Evolutionary conservation across 1,140 invertebrate genomes (phyloP).

Genomic region (Drosophila rufa): DNA sequence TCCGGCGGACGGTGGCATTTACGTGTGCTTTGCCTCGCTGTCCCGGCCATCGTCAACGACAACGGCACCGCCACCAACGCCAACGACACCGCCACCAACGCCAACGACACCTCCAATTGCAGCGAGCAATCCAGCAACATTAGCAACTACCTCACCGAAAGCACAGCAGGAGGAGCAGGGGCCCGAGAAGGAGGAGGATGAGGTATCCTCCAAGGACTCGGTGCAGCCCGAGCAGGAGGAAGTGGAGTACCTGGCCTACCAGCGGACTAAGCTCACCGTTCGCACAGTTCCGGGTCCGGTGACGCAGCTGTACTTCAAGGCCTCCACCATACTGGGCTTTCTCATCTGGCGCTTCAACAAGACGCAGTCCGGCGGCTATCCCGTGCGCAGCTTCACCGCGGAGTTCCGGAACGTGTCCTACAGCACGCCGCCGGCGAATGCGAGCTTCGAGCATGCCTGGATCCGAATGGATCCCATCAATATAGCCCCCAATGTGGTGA

Average conservation of each 20-base stretch:
- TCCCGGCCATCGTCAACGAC: slow-evolving; percentile 40
- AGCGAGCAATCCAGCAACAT: slow-evolving; percentile 27
- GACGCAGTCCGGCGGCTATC: slow-evolving; percentile 80
- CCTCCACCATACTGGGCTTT: slow-evolving; percentile 82
- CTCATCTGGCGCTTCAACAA: slow-evolving; percentile 84
- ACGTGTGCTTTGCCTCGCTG: slow-evolving; percentile 78
- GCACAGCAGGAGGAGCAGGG: slow-evolving; percentile 1
- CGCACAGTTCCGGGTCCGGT: slow-evolving; percentile 82
- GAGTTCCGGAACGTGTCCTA: slow-evolving; percentile 80
- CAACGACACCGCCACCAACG: slow-evolving; percentile 22
- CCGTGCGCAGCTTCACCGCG: slow-evolving; percentile 82
- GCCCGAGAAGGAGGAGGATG: not conserved
- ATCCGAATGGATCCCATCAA: slow-evolving; percentile 83
- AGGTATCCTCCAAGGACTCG: slow-evolving; percentile 1
- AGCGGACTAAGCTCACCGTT: slow-evolving; percentile 68
- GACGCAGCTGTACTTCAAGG: slow-evolving; percentile 78
- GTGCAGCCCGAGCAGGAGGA: slow-evolving; percentile 41
- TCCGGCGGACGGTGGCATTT: slow-evolving; percentile 72
- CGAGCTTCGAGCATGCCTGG: slow-evolving; percentile 76
- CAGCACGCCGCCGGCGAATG: slow-evolving; percentile 58
- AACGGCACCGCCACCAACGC: slow-evolving; percentile 28
- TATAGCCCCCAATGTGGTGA: slow-evolving; percentile 83
- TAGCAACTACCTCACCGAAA: slow-evolving; percentile 58
- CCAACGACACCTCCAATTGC: slow-evolving; percentile 22
- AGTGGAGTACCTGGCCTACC: slow-evolving; percentile 64